phyloP scores from a whole-genome alignment of 1,140 invertebrate species.

The Heliconius nattereri region DNA sequence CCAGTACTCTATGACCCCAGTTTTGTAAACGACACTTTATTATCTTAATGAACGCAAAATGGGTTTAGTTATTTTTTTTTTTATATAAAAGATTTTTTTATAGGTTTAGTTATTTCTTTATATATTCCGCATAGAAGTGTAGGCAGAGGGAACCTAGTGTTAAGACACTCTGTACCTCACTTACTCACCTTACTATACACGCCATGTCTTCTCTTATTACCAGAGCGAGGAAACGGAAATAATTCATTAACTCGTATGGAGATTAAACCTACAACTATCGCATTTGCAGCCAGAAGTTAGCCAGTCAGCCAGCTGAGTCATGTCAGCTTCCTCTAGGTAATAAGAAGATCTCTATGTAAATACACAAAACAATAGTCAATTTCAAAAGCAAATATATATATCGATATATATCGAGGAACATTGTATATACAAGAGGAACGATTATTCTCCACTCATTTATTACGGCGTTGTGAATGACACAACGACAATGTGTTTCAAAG shows the following conservation, averaged over 20 bases:
- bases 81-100: neutral
- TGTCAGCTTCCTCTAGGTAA: too few relatives aligned
- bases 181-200: too few relatives aligned
- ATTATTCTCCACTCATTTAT: slow-evolving; percentile 21
- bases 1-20: slow-evolving; percentile 17
- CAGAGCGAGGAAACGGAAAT: too few relatives aligned
- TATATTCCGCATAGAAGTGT: too few relatives aligned
- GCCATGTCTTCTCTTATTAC: too few relatives aligned
- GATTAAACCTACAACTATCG: too few relatives aligned
- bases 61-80: neutral
- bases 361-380: neutral
- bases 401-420: too few relatives aligned
- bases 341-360: neutral
- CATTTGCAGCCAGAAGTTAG: too few relatives aligned
- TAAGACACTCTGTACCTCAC: too few relatives aligned
- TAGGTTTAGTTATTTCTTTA: neutral
- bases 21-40: slow-evolving; percentile 30
- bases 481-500: slow-evolving; percentile 50
- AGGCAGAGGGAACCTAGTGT: too few relatives aligned
- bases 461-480: slow-evolving; percentile 30
- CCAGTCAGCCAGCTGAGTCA: too few relatives aligned
- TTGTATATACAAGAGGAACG: neutral
- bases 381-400: neutral
- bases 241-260: too few relatives aligned
- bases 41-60: slow-evolving; percentile 30